Conservation (phyloP, 2,797 vertebrate genomes). For the Microctenopoma steveboyesi region DNA sequence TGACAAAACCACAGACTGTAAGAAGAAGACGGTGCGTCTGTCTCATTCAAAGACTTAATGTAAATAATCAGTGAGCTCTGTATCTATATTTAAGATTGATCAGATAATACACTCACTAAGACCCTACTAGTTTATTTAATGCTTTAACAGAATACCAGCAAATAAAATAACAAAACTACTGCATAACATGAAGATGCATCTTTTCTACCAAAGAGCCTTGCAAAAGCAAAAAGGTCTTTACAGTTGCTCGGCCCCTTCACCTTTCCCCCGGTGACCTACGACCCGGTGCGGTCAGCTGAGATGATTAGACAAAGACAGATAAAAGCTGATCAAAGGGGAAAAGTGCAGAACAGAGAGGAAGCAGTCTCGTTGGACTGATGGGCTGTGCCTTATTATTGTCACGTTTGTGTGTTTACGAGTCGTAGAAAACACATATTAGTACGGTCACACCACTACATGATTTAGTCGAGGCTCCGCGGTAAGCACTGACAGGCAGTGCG, state of each 20-base stretch:
- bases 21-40: slow-evolving; percentile 9
- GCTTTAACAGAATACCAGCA: background rate
- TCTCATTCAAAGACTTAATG: slow-evolving; percentile 15
- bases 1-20: too few relatives aligned
- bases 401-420: background rate
- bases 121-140: background rate
- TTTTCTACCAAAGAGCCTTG: background rate
- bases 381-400: background rate
- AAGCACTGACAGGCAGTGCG: too few relatives aligned
- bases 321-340: slow-evolving; percentile 31
- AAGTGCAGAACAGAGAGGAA: background rate
- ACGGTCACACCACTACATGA: background rate
- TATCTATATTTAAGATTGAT: slow-evolving; percentile 2
- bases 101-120: too few relatives aligned
- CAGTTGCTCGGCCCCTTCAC: slow-evolving; percentile 18
- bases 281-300: slow-evolving; percentile 39
- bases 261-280: slow-evolving; percentile 61
- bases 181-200: background rate
- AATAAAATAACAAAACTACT: background rate
- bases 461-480: background rate
- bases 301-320: slow-evolving; percentile 33
- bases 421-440: background rate
- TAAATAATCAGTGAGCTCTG: slow-evolving; percentile 22
- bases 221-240: background rate
- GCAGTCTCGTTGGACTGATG: background rate